Conservation (phyloP, 2,797 vertebrate genomes). For the Staurois parvus region DNA sequence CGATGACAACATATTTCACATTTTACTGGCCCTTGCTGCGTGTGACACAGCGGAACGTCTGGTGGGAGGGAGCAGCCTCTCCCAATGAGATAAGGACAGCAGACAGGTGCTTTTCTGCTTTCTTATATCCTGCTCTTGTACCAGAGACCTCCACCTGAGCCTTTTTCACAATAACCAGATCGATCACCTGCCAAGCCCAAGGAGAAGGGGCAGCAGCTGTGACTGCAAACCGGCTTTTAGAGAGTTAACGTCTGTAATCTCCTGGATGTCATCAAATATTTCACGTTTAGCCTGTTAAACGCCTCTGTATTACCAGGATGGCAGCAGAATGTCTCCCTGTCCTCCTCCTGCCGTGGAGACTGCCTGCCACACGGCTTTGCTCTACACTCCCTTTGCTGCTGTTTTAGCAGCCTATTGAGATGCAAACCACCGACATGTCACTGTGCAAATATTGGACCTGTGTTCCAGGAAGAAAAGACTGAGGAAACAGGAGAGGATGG, state of each 20-base stretch:
- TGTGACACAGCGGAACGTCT: conserved; percentile 29
- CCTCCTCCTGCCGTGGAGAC: conserved; percentile 38
- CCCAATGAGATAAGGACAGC: conserved; percentile 59
- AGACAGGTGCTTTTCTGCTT: conserved; percentile 52
- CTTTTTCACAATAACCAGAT: background rate
- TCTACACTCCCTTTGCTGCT: conserved; percentile 63
- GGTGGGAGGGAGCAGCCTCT: conserved; percentile 58
- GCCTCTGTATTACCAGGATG: conserved; percentile 73
- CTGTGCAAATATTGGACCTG: conserved; percentile 50
- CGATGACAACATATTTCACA: conserved; percentile 18
- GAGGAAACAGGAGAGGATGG: conserved; percentile 25
- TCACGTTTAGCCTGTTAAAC: conserved; percentile 77
- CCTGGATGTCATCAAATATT: conserved; percentile 72
- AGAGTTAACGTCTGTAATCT: conserved; percentile 70
- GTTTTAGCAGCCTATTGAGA: conserved; percentile 67
- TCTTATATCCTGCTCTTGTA: conserved; percentile 40
- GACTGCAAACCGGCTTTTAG: background rate
- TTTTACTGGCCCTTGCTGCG: conserved; percentile 20
- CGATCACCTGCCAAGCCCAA: background rate
- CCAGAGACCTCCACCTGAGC: background rate
- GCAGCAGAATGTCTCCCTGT: conserved; percentile 53
- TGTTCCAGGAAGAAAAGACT: conserved; percentile 44
- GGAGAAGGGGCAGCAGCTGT: background rate
- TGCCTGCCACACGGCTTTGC: conserved; percentile 33
- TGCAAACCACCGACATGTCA: conserved; percentile 63